Percentiles rank a stretch among this genome's conserved stretches.
Evolutionary conservation across 2,888 invertebrate genomes (phyloP).

Genomic region (Agriopis marginaria): DNA sequence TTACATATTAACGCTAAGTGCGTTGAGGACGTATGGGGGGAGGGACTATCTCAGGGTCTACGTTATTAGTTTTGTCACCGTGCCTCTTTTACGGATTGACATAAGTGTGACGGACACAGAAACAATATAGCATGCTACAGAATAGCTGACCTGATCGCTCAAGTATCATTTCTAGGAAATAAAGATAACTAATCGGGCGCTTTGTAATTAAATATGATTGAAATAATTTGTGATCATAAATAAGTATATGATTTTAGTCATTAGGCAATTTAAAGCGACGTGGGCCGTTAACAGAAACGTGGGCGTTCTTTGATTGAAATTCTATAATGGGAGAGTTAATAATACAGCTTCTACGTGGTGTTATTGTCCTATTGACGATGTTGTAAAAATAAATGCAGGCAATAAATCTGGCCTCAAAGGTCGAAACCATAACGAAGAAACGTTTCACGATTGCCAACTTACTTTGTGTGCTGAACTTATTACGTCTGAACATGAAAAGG

Average conservation of each 20-base stretch:
- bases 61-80: too few relatives aligned
- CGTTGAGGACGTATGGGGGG: constrained; percentile 12
- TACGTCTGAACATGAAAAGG: constrained; percentile 54
- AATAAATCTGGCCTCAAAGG: constrained; percentile 47
- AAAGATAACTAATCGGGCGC: constrained; percentile 30
- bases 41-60: too few relatives aligned
- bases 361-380: constrained; percentile 41
- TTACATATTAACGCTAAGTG: constrained; percentile 66
- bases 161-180: constrained; percentile 54
- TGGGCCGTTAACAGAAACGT: constrained; percentile 12
- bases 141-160: constrained; percentile 47
- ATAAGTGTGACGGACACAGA: too few relatives aligned
- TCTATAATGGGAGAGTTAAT: constrained; percentile 14
- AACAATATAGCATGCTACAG: too few relatives aligned
- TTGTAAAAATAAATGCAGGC: constrained; percentile 29
- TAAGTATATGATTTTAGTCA: constrained; percentile 1
- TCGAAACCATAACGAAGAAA: constrained; percentile 48
- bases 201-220: background rate
- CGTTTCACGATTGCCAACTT: constrained; percentile 44
- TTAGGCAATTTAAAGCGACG: background rate
- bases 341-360: constrained; percentile 35
- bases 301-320: constrained; percentile 16
- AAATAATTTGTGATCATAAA: constrained; percentile 4
- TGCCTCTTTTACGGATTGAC: too few relatives aligned
- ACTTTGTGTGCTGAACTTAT: constrained; percentile 50